Conservation (phyloP, 2,113 vertebrate genomes). For the Cebus imitator region DNA sequence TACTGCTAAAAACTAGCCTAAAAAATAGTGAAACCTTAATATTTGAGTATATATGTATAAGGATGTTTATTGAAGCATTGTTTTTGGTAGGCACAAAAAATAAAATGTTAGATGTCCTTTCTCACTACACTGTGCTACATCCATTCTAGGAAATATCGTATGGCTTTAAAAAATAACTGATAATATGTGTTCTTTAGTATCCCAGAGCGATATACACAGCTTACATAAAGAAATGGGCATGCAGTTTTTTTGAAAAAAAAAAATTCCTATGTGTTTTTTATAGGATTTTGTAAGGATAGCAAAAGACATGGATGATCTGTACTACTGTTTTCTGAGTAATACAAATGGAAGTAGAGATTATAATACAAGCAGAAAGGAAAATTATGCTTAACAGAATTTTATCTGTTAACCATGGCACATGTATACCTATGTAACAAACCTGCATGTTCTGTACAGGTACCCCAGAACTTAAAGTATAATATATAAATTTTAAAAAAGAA, state of each 20-base stretch:
- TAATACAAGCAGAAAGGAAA: background rate
- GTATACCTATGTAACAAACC: no score
- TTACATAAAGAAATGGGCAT: background rate
- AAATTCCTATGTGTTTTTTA: background rate
- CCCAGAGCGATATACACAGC: background rate
- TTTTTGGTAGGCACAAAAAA: background rate
- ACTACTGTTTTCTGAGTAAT: background rate
- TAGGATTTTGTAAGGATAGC: background rate
- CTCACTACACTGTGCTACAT: fast-evolving
- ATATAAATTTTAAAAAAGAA: no score
- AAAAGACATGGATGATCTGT: background rate
- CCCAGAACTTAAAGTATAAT: no score
- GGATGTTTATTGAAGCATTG: background rate
- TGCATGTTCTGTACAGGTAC: no score
- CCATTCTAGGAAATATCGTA: background rate
- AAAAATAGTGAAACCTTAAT: background rate
- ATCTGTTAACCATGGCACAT: background rate
- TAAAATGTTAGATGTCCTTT: background rate
- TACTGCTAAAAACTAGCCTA: background rate
- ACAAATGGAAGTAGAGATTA: background rate
- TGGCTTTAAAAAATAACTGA: conserved; percentile 5
- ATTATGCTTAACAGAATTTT: background rate
- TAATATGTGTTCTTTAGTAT: background rate
- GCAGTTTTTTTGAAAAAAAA: background rate
- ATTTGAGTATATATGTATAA: background rate